Base-by-base conservation (phyloP, 2,113 vertebrate genomes). In the Hippocampus guttulatus region DNA sequence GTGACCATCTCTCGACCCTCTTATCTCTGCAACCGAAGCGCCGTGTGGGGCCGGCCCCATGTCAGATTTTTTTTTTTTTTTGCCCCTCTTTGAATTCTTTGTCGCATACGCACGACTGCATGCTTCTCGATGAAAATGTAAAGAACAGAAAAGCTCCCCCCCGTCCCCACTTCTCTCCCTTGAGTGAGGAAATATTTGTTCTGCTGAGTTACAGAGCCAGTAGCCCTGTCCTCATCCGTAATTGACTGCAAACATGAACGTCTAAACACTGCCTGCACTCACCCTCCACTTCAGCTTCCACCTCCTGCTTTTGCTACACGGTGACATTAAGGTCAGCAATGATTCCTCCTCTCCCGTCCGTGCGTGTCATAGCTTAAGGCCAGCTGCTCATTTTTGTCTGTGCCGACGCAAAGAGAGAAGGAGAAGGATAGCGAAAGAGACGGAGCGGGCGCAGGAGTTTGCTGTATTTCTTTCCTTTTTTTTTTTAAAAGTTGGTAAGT, bases 301-400 rank as follows among this genome's bases (percentile, higher is more conserved):
- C 77, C 79, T 70, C 70, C 75, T 82, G 81, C 82, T 65, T 25
- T 25, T 65, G 64, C 64, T 65, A 27, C 14, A 27, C 12, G 43
- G 64, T 65, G 64, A 47, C 64, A 49, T 49, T 65, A 47, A 45
- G 64, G 64, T 65, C 64, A 49, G 64, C 64, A 27, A 25, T 23
- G 64, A 65, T 47, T 65, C 41, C 43, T 93, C 92, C 92, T 88
- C 91, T 92, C 33, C 33, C 33, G 5, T 38, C 93, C 90, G 89
- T 88, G 85, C 92, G 93, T 94, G 92, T 93, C 75, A 89, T 89
- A 93, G 92, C 90, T 92, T 85, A 92, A 89, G 87, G 87, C 91
- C 93, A 94, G 92, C 93, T 95, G 92, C 93, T 94, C 85, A 68
- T 78, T 90, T 90, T 89, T 92, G 84, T 90, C 90, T 92, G 86